Evolutionary conservation across 1,140 invertebrate species (phyloP).

Genomic region (Maconellicoccus hirsutus): DNA sequence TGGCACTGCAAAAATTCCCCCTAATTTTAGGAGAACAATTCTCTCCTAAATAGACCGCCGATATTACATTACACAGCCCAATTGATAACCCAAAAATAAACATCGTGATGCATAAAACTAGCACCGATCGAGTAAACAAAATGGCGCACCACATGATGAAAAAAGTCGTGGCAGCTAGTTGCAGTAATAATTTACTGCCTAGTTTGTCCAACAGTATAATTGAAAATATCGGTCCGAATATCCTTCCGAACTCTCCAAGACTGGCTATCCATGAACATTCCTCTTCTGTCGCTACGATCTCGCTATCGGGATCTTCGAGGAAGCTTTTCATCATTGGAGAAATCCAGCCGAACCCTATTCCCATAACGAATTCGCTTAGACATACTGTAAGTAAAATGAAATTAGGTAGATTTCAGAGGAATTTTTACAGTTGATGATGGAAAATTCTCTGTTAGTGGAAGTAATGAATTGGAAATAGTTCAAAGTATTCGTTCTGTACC

Average conservation of each 20-base stretch:
- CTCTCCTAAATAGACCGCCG: constrained; percentile 76
- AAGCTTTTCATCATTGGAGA: background rate
- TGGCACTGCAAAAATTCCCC: constrained; percentile 49
- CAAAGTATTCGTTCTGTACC: too few relatives aligned
- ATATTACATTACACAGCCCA: constrained; percentile 58
- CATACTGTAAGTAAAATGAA: background rate
- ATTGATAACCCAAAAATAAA: constrained; percentile 46
- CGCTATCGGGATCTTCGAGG: background rate
- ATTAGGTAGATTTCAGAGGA: too few relatives aligned
- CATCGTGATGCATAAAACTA: background rate
- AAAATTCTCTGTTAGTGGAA: too few relatives aligned
- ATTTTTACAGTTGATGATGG: too few relatives aligned
- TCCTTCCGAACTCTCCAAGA: background rate
- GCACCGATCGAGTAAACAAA: background rate
- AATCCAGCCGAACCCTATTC: background rate
- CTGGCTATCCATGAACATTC: background rate
- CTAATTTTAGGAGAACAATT: constrained; percentile 39
- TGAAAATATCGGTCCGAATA: background rate
- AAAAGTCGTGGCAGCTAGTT: background rate
- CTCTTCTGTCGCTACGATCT: background rate
- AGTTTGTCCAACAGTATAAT: background rate
- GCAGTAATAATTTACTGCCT: background rate
- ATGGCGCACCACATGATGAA: background rate
- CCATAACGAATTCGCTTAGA: background rate
- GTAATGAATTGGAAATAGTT: too few relatives aligned